Base-by-base conservation (phyloP, 2,113 vertebrate genomes). In the Bolborhynchus lineola region DNA sequence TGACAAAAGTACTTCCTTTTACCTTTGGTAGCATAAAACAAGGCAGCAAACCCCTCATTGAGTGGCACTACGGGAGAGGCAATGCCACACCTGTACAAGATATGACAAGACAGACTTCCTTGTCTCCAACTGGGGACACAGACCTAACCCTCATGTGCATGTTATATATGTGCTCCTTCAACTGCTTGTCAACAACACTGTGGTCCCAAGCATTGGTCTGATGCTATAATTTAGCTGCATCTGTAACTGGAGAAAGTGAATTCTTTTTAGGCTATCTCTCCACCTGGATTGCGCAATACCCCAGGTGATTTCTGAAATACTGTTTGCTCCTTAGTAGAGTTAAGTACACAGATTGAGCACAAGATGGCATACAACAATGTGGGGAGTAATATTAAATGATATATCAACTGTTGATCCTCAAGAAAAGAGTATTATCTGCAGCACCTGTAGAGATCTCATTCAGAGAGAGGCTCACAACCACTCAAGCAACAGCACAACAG, bases 71-170 rank as follows among this genome's bases (percentile, higher is more conserved):
- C 18, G 25, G 82, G 50, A 60, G n/a, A 23, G 41, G 81, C 78
- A 44, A 17, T 18, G 80, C 78, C 80, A 59, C 86, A 16, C 72
- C 80, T 52, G 46, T 35, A 15, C 65, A 47, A 68, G 75, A 68
- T 4, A 46, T 31, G 25, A 24, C 39, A 49, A 24, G 47, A 57
- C n/a, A 9, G 53, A 4, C 72, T 37, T 86, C 76, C 82, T 80
- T 0, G 0, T 75, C 19, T n/a, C 50, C 50, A 37, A 10, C 72
- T 82, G 50, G 13, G 47, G 26, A 2, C 18, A 33, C 77, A 79
- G 75, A 20, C 8, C 47, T 9, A 8, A 12, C 20, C 26, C 63
- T 28, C 16, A 0, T 0, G 10, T 11, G 9, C 9, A 4, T 7
- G 4, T 67, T 47, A 8, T 2, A 10, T 16, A 11, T 3, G 1